These are phyloP conservation scores for Drosophila fulvimacula DNA, from an alignment of 2,888 invertebrate genomes.

Conservation along the genomic window DNA sequence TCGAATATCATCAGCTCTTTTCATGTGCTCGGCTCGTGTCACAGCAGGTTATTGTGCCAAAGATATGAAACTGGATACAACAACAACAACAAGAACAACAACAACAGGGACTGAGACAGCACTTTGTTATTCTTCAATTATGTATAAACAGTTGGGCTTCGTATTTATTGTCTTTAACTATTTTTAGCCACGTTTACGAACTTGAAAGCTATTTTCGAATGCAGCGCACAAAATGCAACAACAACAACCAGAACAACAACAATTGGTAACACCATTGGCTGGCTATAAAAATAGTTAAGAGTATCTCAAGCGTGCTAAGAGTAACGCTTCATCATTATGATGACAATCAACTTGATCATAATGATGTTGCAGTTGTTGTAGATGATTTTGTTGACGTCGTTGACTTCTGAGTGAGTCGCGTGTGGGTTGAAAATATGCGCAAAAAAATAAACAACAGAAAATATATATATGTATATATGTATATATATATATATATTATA, in stretches of 20 bases:
- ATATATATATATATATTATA: neutral
- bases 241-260: constrained; percentile 20
- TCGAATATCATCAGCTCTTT: constrained; percentile 15
- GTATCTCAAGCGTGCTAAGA: constrained; percentile 36
- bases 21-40: constrained; percentile 12
- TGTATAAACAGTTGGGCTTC: constrained; percentile 42
- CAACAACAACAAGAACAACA: constrained; percentile 31
- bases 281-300: constrained; percentile 44
- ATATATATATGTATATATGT: neutral
- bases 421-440: constrained; percentile 67
- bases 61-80: constrained; percentile 37
- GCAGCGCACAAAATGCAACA: constrained; percentile 39
- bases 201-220: constrained; percentile 62
- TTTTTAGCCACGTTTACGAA: constrained; percentile 48
- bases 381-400: constrained; percentile 54
- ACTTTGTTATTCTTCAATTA: constrained; percentile 22
- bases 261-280: constrained; percentile 27
- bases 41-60: constrained; percentile 32
- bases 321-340: constrained; percentile 28
- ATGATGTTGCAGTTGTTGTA: constrained; percentile 18
- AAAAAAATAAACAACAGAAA: constrained; percentile 19
- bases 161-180: constrained; percentile 29
- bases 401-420: constrained; percentile 63
- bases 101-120: too few relatives aligned
- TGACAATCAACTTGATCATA: constrained; percentile 8